Evolutionary conservation across 2,113 vertebrate species (phyloP).

Genomic region (Phrynosoma platyrhinos): DNA sequence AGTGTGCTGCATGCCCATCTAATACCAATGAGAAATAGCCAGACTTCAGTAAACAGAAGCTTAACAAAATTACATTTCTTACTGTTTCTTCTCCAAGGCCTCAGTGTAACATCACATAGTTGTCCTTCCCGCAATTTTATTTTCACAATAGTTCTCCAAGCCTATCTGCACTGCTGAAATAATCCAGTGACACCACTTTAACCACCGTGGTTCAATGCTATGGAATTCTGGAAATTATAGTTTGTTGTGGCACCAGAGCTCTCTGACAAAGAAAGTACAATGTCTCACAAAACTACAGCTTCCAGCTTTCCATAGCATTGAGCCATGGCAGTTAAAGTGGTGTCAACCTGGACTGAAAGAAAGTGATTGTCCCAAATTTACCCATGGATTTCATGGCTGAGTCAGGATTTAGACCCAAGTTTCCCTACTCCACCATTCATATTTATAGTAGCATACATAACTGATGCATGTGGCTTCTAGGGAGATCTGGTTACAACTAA

Average conservation of each 20-base stretch:
- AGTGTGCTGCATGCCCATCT: not conserved
- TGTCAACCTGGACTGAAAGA: not conserved
- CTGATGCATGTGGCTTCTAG: not conserved
- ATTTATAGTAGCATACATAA: not conserved
- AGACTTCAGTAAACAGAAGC: no score
- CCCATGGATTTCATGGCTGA: not conserved
- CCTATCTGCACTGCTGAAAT: no score
- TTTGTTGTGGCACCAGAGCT: no score
- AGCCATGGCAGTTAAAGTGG: no score
- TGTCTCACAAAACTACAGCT: no score
- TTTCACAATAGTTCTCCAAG: not conserved
- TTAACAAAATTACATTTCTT: not conserved
- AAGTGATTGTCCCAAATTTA: no score
- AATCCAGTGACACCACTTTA: no score
- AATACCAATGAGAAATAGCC: not conserved
- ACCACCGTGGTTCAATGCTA: no score
- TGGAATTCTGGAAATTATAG: no score
- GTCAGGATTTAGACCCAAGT: not conserved
- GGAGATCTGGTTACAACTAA: not conserved
- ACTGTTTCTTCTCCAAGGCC: not conserved
- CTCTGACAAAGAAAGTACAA: no score
- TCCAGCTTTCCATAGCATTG: no score
- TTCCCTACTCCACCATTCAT: not conserved
- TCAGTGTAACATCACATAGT: no score
- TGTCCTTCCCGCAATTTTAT: not conserved